These are phyloP conservation scores for Eulemur coronatus DNA, from an alignment of 2,797 vertebrate species.

Conservation along the genomic window DNA sequence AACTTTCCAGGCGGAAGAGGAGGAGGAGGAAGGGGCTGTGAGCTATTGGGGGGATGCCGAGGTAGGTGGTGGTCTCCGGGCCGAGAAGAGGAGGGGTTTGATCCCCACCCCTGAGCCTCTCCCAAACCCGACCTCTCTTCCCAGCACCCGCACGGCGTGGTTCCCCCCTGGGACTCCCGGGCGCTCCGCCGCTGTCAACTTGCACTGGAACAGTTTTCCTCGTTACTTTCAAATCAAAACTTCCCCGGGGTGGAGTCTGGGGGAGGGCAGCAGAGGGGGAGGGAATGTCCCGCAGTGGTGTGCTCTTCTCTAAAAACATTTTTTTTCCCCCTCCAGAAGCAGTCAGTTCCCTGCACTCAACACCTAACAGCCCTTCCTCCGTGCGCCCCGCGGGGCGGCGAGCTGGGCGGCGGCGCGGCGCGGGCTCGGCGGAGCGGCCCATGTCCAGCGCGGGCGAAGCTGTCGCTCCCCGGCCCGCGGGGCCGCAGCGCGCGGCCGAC, in stretches of 20 bases:
- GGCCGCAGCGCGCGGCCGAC: conserved; percentile 86
- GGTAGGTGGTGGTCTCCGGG: conserved; percentile 53
- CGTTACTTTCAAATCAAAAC: conserved; percentile 66
- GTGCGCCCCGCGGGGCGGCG: conserved; percentile 76
- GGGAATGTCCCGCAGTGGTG: conserved; percentile 57
- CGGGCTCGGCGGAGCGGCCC: conserved; percentile 86
- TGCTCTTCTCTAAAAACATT: neutral
- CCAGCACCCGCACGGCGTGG: neutral
- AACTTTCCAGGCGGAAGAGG: conserved; percentile 52
- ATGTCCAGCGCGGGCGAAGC: conserved; percentile 94
- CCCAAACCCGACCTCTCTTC: neutral
- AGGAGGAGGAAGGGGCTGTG: neutral
- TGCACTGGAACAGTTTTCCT: neutral
- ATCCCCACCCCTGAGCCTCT: too few species aligned
- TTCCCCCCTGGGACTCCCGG: neutral
- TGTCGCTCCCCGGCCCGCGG: conserved; percentile 90
- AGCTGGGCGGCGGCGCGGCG: conserved; percentile 72
- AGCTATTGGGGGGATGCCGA: conserved; percentile 11
- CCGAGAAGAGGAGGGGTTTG: neutral
- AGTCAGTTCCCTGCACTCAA: conserved; percentile 46
- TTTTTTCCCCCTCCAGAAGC: conserved; percentile 31
- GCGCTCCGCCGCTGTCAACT: neutral
- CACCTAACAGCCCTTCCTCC: conserved; percentile 60
- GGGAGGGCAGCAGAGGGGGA: conserved; percentile 58
- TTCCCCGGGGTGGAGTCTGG: conserved; percentile 71